Evolutionary conservation across 2,113 vertebrate species (phyloP), one percentile per base, ranked within the genome.

Genomic region (Antennarius striatus): DNA sequence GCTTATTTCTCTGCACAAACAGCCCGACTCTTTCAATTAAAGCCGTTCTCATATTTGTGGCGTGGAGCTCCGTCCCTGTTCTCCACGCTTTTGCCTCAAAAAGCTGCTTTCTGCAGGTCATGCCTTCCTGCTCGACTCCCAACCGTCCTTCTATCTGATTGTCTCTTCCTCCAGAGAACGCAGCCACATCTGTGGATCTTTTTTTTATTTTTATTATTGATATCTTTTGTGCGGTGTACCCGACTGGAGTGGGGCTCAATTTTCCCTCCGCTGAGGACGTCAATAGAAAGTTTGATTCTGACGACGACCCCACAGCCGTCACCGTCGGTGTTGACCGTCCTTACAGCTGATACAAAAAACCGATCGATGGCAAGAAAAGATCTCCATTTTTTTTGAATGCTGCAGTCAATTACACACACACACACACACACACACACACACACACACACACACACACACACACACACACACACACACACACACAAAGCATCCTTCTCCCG

Each of bases 251-350:
- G 17, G 16, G 67, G 82, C 77, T 81, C 69, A 71, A 74, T 79
- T 85, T 87, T 74, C 65, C 50, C 82, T 71, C 71, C 56, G 61
- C 12, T 57, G 68, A 64, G 60, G 1, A 68, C 10, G 68, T 71
- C 80, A 48, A 87, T 77, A 73, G 36, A 65, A 50, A 75, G 60
- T 11, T 42, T 42, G 14, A 45, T 64, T 48, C 71, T 63, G 71
- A 81, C 72, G 46, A 62, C 30, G 68, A 59, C 48, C 73, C 54
- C 56, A 40, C 79, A 65, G 79, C 45, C 52, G 14, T 58, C 71
- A 11, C 17, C 15, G 49, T 61, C 61, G 39, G 4, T 12, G 54
- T 12, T 3, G 15, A 15, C 36, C 60, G 67, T 67, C 57, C 54
- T 39, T 12, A 13, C 51, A 47, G 53, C 1, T 48, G 63, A 76